Evolutionary conservation across 2,888 invertebrate species (phyloP), one percentile per base, ranked within the genome.

Genomic region (Napeogenes inachia): DNA sequence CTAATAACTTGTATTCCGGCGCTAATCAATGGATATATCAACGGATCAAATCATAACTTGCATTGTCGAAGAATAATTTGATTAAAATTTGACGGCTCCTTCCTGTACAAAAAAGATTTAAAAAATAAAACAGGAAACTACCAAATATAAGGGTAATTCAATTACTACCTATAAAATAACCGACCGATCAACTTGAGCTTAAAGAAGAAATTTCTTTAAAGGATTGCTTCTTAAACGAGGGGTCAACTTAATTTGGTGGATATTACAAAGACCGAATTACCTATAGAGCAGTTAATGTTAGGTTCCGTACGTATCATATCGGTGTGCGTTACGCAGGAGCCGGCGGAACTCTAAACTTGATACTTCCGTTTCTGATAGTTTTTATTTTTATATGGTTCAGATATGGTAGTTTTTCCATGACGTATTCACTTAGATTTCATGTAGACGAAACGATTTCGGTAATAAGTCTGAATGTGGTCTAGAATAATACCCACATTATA

Each of bases 11-110:
- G 55, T 53, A 63, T 62, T 47, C 57, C 57, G 54, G 53, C 47
- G 60, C 50, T 62, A 62, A 70, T 73, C 72, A 70, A 76, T 75
- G 72, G 70, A 21, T 65, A 65, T 60, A 67, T 68, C 61, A 69
- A 65, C 66, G 68, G 74, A 70, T 70, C 71, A 77, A 84, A 85
- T 87, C 86, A 87, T 87, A 87, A 85, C 76, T 73, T 72, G 62
- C 70, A 62, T 68, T 76, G 71, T 86, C 75, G 79, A 66, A 66
- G 66, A 77, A 70, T 87, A 86, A 87, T 87, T 87, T 87, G 84
- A 87, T 87, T 87, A 87, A 87, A 83, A 80, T 83, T 84, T 87
- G 87, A 87, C 87, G 71, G 77, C 79, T 82, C 71, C 81, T 82
- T 87, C 87, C 86, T 84, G 85, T 79, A 66, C 63, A 63, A 71